phyloP scores from a whole-genome alignment of 2,797 vertebrate species.

The Sebastes oblongus region DNA sequence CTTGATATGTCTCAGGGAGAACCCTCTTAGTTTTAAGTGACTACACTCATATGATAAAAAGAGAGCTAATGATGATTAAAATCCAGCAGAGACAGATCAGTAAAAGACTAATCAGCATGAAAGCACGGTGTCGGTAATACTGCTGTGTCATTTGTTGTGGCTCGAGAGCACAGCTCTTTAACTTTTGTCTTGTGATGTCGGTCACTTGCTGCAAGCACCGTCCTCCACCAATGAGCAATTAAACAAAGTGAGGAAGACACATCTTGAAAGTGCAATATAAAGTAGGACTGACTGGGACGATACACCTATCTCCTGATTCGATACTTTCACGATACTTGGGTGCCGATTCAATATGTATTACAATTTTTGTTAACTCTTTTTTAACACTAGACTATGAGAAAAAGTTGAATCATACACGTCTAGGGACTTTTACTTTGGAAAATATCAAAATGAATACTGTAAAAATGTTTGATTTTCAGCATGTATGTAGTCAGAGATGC shows the following conservation, averaged over 20 bases:
- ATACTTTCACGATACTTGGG: too few species aligned
- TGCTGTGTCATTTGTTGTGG: constrained; percentile 25
- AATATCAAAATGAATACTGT: too few species aligned
- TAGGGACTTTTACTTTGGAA: too few species aligned
- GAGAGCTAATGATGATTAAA: constrained; percentile 19
- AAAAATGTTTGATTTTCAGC: too few species aligned
- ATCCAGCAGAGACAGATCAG: constrained; percentile 5
- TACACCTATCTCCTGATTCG: background rate
- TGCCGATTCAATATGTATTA: too few species aligned
- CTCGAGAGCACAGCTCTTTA: constrained; percentile 32
- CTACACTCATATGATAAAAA: background rate
- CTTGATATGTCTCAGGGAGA: background rate
- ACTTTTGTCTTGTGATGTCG: constrained; percentile 15
- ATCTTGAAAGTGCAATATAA: background rate
- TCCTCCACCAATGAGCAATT: background rate
- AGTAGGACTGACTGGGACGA: background rate
- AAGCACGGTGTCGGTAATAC: constrained; percentile 13
- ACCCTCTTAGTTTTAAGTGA: background rate
- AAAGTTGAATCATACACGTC: too few species aligned
- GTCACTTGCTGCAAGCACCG: constrained; percentile 6
- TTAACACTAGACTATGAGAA: too few species aligned
- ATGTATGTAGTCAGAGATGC: too few species aligned
- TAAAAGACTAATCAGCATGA: constrained; percentile 28
- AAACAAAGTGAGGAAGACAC: background rate
- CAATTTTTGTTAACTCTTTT: too few species aligned